Percentiles rank a stretch among this genome's conserved stretches.
Conservation (phyloP, 2,797 vertebrate species). For the Poeciliopsis turneri region DNA sequence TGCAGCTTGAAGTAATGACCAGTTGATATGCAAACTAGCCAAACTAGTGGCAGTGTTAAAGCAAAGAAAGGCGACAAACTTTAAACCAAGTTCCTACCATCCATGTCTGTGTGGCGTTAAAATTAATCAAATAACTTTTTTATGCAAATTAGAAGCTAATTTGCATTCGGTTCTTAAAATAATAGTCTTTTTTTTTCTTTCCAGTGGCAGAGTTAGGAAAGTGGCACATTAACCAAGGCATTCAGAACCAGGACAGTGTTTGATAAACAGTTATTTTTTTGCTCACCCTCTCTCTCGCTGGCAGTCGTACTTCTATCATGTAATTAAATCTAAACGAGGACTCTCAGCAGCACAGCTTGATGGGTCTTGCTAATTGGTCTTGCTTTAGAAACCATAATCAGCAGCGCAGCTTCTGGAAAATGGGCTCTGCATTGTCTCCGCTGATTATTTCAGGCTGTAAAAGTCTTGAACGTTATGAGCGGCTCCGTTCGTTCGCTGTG, state of each 20-base stretch:
- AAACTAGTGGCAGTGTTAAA: neutral
- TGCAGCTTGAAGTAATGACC: neutral
- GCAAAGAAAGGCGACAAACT: neutral
- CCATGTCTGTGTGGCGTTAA: neutral
- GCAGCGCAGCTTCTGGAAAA: constrained; percentile 40
- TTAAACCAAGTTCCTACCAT: neutral
- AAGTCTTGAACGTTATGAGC: neutral
- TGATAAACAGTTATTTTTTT: constrained; percentile 16
- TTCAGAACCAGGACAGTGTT: constrained; percentile 12
- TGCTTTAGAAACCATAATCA: constrained; percentile 69
- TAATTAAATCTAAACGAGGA: constrained; percentile 69
- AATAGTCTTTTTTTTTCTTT: neutral
- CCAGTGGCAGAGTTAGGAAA: neutral
- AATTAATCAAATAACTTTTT: neutral
- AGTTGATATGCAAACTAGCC: neutral
- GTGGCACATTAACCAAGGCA: neutral
- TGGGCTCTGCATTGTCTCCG: constrained; percentile 39
- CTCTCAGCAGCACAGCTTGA: constrained; percentile 44
- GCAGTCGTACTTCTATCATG: constrained; percentile 47
- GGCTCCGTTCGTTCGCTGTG: neutral
- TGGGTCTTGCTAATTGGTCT: constrained; percentile 65
- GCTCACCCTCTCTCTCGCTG: constrained; percentile 19
- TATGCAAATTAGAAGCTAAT: neutral
- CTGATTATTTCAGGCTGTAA: constrained; percentile 25
- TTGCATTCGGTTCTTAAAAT: constrained; percentile 1